These are phyloP conservation scores for Camptogramma bilineatum DNA, from an alignment of 2,888 invertebrate species.

Conservation along the genomic window DNA sequence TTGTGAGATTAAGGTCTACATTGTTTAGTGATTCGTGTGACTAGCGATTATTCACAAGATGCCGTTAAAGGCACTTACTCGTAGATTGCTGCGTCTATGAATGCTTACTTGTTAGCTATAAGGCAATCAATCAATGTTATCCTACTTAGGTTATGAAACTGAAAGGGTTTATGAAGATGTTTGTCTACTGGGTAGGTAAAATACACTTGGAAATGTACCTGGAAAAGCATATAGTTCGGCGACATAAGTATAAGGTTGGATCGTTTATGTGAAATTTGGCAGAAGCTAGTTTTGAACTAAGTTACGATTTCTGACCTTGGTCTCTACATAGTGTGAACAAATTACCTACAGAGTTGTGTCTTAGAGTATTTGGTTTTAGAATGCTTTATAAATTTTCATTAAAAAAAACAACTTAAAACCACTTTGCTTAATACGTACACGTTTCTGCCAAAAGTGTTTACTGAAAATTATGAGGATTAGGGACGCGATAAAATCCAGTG, in stretches of 20 bases:
- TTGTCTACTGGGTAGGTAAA: not conserved
- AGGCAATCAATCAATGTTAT: not conserved
- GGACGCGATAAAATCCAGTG: no score
- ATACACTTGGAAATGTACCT: not conserved
- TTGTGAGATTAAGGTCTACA: constrained; percentile 56
- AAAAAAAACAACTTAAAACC: no score
- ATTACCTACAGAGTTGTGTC: no score
- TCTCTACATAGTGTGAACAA: no score
- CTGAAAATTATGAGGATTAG: no score
- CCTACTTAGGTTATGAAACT: not conserved
- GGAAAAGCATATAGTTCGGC: not conserved
- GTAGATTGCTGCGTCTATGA: constrained; percentile 1
- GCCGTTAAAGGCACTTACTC: constrained; percentile 51
- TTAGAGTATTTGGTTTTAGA: no score
- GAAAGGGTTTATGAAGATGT: not conserved
- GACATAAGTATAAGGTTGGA: not conserved
- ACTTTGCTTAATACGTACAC: no score
- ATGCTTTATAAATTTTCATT: no score
- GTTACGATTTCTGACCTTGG: no score
- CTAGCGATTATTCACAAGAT: constrained; percentile 47
- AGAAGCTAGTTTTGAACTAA: not conserved
- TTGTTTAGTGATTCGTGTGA: constrained; percentile 62
- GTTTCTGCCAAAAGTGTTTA: no score
- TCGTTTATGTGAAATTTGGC: not conserved
- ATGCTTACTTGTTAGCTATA: not conserved